A percentile compares a stretch with the other conserved stretches of the same genome.
These are phyloP conservation scores for Pedionomus torquatus DNA, from an alignment of 2,113 vertebrate species.

Conservation along the genomic window DNA sequence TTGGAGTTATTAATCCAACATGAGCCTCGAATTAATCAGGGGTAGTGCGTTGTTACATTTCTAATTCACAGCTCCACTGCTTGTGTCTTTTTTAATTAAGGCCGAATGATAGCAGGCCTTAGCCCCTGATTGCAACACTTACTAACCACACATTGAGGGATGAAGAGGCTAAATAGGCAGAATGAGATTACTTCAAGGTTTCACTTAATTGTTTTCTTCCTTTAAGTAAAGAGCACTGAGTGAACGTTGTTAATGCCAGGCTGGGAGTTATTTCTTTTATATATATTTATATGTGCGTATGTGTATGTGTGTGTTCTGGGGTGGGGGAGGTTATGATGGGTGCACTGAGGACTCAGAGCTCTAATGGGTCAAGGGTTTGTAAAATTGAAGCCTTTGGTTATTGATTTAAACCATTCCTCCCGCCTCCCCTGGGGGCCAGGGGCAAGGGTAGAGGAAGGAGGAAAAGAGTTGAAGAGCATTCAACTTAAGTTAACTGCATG, in stretches of 20 bases:
- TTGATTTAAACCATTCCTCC: slow-evolving; percentile 71
- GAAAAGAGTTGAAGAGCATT: not conserved
- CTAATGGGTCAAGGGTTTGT: slow-evolving; percentile 47
- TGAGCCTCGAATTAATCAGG: slow-evolving; percentile 90
- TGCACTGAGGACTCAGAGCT: not conserved
- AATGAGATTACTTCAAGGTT: slow-evolving; percentile 85
- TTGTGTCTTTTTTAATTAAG: slow-evolving; percentile 96
- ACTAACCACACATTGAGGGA: slow-evolving; percentile 80
- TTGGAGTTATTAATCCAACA: slow-evolving; percentile 90
- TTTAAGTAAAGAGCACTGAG: slow-evolving; percentile 78
- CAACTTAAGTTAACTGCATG: not conserved
- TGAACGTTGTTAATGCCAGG: slow-evolving; percentile 70
- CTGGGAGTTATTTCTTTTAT: slow-evolving; percentile 53
- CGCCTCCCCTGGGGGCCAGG: slow-evolving; percentile 19
- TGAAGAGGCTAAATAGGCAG: slow-evolving; percentile 83
- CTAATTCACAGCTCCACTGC: slow-evolving; percentile 90
- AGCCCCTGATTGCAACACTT: slow-evolving; percentile 81
- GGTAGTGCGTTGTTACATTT: slow-evolving; percentile 85
- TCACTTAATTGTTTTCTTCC: slow-evolving; percentile 87
- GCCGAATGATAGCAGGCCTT: slow-evolving; percentile 85
- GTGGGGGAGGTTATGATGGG: not conserved
- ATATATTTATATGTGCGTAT: not conserved
- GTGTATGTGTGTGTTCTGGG: not conserved
- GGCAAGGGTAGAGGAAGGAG: not conserved
- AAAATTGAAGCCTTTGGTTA: slow-evolving; percentile 63